phyloP scores from a whole-genome alignment of 2,797 vertebrate genomes.

The Sarcophilus harrisii region DNA sequence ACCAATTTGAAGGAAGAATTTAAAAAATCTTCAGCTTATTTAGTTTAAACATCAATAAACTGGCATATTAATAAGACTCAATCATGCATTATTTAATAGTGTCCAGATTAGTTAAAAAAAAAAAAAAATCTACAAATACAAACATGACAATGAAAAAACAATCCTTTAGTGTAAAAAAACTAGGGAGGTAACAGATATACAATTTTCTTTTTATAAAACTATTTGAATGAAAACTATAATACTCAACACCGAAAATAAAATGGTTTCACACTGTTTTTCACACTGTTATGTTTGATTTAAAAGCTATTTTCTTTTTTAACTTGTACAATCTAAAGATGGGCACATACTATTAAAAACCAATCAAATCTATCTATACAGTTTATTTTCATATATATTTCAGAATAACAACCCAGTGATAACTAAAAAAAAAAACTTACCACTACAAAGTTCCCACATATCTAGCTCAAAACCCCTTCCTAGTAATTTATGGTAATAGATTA shows the following conservation, averaged over 20 bases:
- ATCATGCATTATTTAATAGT: not conserved
- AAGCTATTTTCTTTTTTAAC: not conserved
- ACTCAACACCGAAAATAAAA: slow-evolving; percentile 7
- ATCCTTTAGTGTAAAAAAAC: not conserved
- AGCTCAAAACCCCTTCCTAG: not conserved
- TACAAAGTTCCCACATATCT: slow-evolving; percentile 11
- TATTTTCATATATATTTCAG: slow-evolving; percentile 35
- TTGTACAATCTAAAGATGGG: not conserved
- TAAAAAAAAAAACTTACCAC: slow-evolving; percentile 12
- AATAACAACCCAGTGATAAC: not conserved
- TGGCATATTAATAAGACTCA: not conserved
- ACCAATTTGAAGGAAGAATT: not conserved
- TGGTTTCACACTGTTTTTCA: not conserved
- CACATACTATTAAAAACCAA: not conserved
- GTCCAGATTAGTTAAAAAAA: not conserved
- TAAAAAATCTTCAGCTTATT: not conserved
- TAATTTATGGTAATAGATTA: not conserved
- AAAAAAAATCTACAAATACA: not conserved
- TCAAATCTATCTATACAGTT: slow-evolving; percentile 1
- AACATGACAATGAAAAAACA: not conserved
- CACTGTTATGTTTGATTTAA: slow-evolving; percentile 26
- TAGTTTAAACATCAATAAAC: not conserved
- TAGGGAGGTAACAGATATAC: not conserved
- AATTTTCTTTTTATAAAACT: not conserved
- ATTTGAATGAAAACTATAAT: not conserved